phyloP scores from a whole-genome alignment of 2,113 vertebrate genomes.

The Syngnathus scovelli region DNA sequence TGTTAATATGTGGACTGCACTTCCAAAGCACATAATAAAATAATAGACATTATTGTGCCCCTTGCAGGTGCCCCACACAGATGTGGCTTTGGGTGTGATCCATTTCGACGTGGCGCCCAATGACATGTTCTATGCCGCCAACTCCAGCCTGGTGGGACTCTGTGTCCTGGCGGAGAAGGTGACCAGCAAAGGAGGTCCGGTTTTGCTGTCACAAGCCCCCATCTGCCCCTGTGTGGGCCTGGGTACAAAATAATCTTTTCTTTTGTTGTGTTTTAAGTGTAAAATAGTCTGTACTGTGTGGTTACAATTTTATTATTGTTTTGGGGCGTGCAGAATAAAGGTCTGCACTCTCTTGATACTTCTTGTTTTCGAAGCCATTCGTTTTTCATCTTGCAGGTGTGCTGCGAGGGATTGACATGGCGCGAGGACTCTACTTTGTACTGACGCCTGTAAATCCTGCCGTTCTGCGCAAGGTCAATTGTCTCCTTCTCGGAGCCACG shows the following conservation, averaged over 20 bases:
- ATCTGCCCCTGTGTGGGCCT: constrained; percentile 89
- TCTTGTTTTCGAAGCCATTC: neutral
- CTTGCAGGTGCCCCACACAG: constrained; percentile 80
- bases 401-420: constrained; percentile 84
- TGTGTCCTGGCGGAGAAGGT: constrained; percentile 82
- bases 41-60: neutral
- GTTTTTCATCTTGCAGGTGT: constrained; percentile 69
- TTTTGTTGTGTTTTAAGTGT: neutral
- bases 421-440: constrained; percentile 80
- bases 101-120: constrained; percentile 82
- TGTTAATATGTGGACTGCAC: no score
- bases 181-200: constrained; percentile 67
- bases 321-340: neutral
- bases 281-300: neutral
- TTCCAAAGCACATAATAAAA: no score
- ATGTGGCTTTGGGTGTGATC: constrained; percentile 77
- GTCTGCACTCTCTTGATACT: neutral
- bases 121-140: constrained; percentile 82
- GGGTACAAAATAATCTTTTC: constrained; percentile 66
- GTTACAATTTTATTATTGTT: neutral
- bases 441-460: constrained; percentile 79
- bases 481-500: constrained; percentile 81
- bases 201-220: constrained; percentile 81
- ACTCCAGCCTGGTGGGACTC: constrained; percentile 84
- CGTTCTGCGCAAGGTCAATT: constrained; percentile 80